These are phyloP conservation scores for Litoditis marina DNA, from an alignment of 2,888 invertebrate species.

Conservation along the genomic window DNA sequence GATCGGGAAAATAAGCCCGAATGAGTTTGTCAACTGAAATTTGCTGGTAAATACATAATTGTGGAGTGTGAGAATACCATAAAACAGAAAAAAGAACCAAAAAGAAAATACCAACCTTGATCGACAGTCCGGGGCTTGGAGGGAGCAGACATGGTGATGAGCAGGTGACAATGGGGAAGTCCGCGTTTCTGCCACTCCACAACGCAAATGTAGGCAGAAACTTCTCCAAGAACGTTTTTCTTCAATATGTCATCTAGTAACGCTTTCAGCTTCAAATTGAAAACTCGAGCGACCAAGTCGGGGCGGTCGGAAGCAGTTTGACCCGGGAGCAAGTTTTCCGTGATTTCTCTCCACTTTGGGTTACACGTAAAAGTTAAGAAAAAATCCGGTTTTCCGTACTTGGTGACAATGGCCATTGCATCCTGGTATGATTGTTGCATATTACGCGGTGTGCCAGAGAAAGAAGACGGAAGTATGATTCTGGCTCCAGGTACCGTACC, in stretches of 20 bases:
- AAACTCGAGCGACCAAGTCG: constrained; percentile 51
- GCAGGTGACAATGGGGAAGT: constrained; percentile 53
- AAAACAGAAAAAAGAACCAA: no score
- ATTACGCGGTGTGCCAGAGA: constrained; percentile 61
- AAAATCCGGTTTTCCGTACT: constrained; percentile 48
- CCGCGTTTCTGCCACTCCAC: constrained; percentile 60
- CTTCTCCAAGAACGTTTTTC: constrained; percentile 38
- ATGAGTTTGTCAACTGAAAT: no score
- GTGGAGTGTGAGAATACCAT: no score
- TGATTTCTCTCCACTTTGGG: constrained; percentile 58
- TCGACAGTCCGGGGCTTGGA: constrained; percentile 31
- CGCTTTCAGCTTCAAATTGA: constrained; percentile 40
- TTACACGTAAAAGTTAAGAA: constrained; percentile 62
- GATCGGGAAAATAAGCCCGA: no score
- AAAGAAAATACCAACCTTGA: constrained; percentile 3
- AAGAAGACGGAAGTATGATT: constrained; percentile 51
- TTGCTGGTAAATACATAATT: no score
- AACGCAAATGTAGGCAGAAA: constrained; percentile 41
- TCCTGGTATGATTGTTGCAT: constrained; percentile 49
- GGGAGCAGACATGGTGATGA: constrained; percentile 44
- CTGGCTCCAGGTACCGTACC: no score
- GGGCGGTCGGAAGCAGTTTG: constrained; percentile 43
- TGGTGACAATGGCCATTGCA: constrained; percentile 50
- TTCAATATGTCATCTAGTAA: constrained; percentile 44
- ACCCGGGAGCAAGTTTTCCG: constrained; percentile 25